phyloP scores from a whole-genome alignment of 2,888 invertebrate species.

The Dryomyza anilis region DNA sequence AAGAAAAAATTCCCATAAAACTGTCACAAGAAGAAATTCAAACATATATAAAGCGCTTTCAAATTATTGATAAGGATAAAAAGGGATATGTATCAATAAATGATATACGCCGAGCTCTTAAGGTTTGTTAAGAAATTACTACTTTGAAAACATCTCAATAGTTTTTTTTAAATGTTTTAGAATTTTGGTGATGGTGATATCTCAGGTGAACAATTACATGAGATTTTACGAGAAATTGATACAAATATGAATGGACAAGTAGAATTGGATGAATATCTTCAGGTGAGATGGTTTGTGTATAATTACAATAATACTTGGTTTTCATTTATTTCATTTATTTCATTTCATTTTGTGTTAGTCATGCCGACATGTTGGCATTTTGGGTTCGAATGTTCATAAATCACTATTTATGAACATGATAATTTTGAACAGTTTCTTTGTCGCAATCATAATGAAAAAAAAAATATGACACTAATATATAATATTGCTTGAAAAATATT shows the following conservation, averaged over 20 bases:
- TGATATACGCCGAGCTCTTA: constrained; percentile 92
- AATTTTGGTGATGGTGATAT: constrained; percentile 81
- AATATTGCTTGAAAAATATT: too few relatives aligned
- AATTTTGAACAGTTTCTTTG: too few relatives aligned
- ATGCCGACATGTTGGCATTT: too few relatives aligned
- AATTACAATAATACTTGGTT: neutral
- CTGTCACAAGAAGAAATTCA: constrained; percentile 93
- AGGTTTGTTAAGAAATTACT: constrained; percentile 67
- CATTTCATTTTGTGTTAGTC: too few relatives aligned
- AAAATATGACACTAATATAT: too few relatives aligned
- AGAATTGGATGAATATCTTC: constrained; percentile 98
- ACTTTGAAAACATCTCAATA: neutral
- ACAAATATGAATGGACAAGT: constrained; percentile 99
- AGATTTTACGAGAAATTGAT: constrained; percentile 97
- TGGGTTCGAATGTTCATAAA: too few relatives aligned
- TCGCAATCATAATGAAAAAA: too few relatives aligned
- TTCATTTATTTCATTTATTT: neutral
- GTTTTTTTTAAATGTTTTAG: constrained; percentile 62
- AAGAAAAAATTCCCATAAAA: constrained; percentile 88
- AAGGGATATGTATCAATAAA: constrained; percentile 99
- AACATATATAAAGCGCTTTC: constrained; percentile 92
- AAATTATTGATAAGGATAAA: constrained; percentile 91
- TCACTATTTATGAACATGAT: too few relatives aligned
- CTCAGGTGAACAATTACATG: constrained; percentile 93
- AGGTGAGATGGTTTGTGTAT: constrained; percentile 69